phyloP scores from a whole-genome alignment of 2,113 vertebrate genomes.

The Strix aluco region DNA sequence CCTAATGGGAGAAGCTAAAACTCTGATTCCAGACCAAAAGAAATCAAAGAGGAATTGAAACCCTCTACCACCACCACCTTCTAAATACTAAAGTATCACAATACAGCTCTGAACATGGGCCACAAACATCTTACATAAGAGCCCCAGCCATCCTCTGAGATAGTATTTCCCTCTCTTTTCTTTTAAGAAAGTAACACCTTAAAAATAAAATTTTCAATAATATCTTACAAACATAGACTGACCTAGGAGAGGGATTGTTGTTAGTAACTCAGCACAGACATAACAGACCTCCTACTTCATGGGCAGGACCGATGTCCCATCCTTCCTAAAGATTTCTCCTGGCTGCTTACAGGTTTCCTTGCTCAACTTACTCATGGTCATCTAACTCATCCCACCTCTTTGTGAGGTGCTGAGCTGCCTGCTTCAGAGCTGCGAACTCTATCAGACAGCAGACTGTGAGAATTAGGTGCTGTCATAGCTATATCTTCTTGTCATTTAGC shows the following conservation, averaged over 20 bases:
- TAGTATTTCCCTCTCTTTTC: background rate
- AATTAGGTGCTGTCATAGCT: background rate
- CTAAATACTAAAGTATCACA: background rate
- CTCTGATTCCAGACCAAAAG: background rate
- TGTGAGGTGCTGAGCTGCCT: background rate
- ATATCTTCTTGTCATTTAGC: background rate
- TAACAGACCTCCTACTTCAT: background rate
- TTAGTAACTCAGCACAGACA: background rate
- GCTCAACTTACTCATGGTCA: background rate
- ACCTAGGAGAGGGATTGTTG: background rate
- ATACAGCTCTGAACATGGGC: background rate
- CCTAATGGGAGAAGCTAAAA: background rate
- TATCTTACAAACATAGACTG: background rate
- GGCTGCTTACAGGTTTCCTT: background rate
- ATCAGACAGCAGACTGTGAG: background rate
- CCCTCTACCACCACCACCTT: background rate
- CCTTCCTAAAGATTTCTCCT: background rate
- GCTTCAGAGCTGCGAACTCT: background rate
- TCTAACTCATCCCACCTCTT: background rate
- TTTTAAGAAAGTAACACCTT: background rate
- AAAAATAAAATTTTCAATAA: background rate
- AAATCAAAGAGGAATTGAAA: background rate
- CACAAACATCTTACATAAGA: background rate
- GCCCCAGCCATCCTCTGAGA: background rate
- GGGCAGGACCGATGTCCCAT: background rate